phyloP scores from a whole-genome alignment of 2,888 invertebrate species.

The Clusia tigrina region DNA sequence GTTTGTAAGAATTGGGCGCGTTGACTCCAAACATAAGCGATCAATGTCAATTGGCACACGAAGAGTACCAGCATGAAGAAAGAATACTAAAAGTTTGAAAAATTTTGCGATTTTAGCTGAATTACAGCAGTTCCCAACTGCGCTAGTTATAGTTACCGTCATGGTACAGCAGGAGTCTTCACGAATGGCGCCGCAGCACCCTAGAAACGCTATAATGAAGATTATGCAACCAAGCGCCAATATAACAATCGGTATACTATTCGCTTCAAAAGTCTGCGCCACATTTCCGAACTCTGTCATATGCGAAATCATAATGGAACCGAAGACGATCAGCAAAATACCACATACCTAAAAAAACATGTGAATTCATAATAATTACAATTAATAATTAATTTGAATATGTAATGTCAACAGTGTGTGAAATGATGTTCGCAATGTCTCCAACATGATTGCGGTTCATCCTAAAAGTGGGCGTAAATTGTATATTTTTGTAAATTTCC shows the following conservation, averaged over 20 bases:
- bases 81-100: constrained; percentile 71
- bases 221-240: constrained; percentile 76
- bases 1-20: constrained; percentile 67
- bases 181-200: constrained; percentile 88
- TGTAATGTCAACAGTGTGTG: no score
- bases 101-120: no score
- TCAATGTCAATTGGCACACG: constrained; percentile 76
- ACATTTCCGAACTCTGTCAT: constrained; percentile 67
- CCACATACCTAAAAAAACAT: constrained; percentile 83
- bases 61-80: constrained; percentile 75
- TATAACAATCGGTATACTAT: constrained; percentile 72
- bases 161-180: constrained; percentile 87
- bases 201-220: constrained; percentile 85
- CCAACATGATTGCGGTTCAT: no score
- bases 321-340: constrained; percentile 73
- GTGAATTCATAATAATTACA: no score
- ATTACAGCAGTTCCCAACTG: background rate
- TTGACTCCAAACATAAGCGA: constrained; percentile 73
- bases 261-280: constrained; percentile 64
- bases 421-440: no score
- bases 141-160: constrained; percentile 69
- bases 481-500: no score
- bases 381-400: no score
- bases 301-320: constrained; percentile 72
- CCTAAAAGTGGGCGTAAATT: no score